Base-by-base conservation (phyloP, 2,888 invertebrate genomes). In the Pterostichus niger region DNA sequence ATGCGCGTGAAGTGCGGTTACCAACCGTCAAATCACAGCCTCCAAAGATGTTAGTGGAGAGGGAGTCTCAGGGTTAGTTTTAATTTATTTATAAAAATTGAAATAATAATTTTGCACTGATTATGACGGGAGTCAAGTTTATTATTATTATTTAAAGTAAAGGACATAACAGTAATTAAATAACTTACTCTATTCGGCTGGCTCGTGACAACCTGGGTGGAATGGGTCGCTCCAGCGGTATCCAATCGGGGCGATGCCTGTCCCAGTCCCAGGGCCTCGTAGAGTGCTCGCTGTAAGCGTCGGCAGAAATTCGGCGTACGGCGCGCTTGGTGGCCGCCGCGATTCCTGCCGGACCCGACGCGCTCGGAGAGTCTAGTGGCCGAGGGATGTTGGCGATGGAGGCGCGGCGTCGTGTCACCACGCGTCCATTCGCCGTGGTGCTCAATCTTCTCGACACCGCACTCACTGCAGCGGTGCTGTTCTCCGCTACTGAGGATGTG, bases 341-440 rank as follows among this genome's bases (percentile, higher is more conserved):
- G 17, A 61, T 56, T 17, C 56, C 59, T n/a, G 68, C 49, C 52
- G 77, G 59, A 88, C 89, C 84, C 87, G 88, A 31, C 86, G 85
- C 82, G 83, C 87, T 52, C 0, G 75, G 82, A 2, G 75, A 46
- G 84, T 87, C 88, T 82, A 88, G 84, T n/a, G 90, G 90, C 85
- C 91, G 90, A 17, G 90, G 89, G 84, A 92, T 90, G 77, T 91
- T 90, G 6, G 92, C 92, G 84, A 92, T 91, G 86, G 92, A 92
- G 77, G 92, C 92, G 85, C 92, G 89, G 86, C 92, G 89, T 86
- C 89, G 90, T 85, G 90, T 89, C 84, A 90, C 88, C 87, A 87
- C 15, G 83, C 86, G 86, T 83, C 78, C 78, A 49, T 76, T 75
- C 77, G 40, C 82, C 52, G 82, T 84, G 83, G 84, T 82, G 33